Evolutionary conservation across 2,113 vertebrate genomes (phyloP), one percentile per base, ranked within the genome.

Genomic region (Misgurnus anguillicaudatus): DNA sequence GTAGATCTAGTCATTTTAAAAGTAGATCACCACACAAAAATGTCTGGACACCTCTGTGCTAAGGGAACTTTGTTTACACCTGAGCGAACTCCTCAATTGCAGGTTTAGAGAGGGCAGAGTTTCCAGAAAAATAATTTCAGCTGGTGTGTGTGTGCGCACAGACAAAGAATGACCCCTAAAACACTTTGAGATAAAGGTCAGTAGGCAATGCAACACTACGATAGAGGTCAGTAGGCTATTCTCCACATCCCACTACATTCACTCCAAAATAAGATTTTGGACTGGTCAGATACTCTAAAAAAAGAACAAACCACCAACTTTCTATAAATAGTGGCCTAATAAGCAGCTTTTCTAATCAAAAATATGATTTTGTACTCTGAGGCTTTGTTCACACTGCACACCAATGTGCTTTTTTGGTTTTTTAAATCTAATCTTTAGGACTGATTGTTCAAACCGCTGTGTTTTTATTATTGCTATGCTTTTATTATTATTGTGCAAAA

Each of bases 71-170:
- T 31, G 86, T 16, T 41, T 10, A 47, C 6, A 21, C 17, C n/a
- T 47, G 17, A 42, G 31, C n/a, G 16, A 16, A 4, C 57, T 75
- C 16, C 9, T 55, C 6, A 76, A 39, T 39, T 11, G 51, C 36
- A 58, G 69, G 17, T 41, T 63, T 41, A 75, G 66, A 80, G 76
- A 58, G 67, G 84, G 72, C 85, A 84, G 82, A 69, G 75, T 79
- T 86, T 86, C 71, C 55, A 31, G 31, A 11, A n/a, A 70, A 38
- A 79, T 77, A 84, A 80, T 80, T 80, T 65, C 17, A 76, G 24
- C 48, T 38, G 14, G 51, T 24, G 8, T 19, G 5, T 11, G 17
- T 53, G 11, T 61, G 58, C 19, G 58, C 41, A 36, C 24, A 38
- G 24, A 58, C 60, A 39, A 7, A 47, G n/a, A 14, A n/a, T 41